phyloP scores from a whole-genome alignment of 2,797 vertebrate species.

The Rhabdophis nuchalis region DNA sequence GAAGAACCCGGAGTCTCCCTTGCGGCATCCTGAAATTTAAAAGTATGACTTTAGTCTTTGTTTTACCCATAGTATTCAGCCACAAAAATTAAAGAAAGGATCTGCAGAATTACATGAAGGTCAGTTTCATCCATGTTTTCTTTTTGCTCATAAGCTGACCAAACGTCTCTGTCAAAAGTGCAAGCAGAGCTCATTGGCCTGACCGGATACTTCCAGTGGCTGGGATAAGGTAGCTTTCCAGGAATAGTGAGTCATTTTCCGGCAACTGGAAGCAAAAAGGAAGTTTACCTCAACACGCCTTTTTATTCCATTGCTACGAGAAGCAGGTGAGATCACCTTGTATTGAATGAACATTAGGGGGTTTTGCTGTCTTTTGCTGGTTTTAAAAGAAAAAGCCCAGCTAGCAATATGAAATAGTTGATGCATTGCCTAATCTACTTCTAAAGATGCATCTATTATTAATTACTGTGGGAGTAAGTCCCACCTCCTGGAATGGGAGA shows the following conservation, averaged over 20 bases:
- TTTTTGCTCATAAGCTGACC: not conserved
- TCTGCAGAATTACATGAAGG: not conserved
- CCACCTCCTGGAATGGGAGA: not conserved
- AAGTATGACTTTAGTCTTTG: not conserved
- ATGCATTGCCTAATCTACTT: not conserved
- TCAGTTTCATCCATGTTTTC: not conserved
- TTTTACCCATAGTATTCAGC: not conserved
- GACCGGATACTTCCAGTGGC: not conserved
- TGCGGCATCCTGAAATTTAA: constrained; percentile 6
- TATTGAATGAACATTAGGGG: not conserved
- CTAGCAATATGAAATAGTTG: not conserved
- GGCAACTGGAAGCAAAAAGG: not conserved
- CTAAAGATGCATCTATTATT: not conserved
- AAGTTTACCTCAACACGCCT: not conserved
- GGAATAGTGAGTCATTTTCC: not conserved
- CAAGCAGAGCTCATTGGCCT: not conserved
- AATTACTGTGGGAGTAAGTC: not conserved
- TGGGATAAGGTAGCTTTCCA: not conserved
- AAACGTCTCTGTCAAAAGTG: not conserved
- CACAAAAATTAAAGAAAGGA: not conserved
- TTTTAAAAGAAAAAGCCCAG: not conserved
- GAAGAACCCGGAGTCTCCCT: constrained; percentile 18
- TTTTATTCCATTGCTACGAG: not conserved
- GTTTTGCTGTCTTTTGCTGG: not conserved
- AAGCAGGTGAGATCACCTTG: not conserved